Percentiles rank a stretch among this genome's conserved stretches.
These are phyloP conservation scores for Mylabris phalerata DNA, from an alignment of 1,140 invertebrate species.

Conservation along the genomic window DNA sequence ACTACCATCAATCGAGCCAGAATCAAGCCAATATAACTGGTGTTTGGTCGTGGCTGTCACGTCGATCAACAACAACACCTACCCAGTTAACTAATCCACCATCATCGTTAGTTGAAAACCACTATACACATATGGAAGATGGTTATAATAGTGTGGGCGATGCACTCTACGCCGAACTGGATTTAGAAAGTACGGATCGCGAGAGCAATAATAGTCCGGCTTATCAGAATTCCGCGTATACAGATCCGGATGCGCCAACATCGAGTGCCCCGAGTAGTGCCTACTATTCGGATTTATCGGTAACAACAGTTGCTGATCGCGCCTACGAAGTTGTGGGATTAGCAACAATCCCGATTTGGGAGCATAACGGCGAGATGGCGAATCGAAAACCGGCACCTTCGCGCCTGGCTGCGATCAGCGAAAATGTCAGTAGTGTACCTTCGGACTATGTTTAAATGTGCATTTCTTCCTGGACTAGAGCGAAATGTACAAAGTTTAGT, in stretches of 20 bases:
- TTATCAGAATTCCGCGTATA: slow-evolving; percentile 64
- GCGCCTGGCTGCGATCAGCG: slow-evolving; percentile 58
- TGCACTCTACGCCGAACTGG: slow-evolving; percentile 61
- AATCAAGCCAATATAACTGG: slow-evolving; percentile 43
- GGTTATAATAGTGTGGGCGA: slow-evolving; percentile 51
- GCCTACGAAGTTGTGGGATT: slow-evolving; percentile 52
- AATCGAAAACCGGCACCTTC: slow-evolving; percentile 35
- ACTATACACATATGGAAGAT: slow-evolving; percentile 65
- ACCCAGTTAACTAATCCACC: slow-evolving; percentile 44
- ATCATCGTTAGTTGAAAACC: slow-evolving; percentile 54
- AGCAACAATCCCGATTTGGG: slow-evolving; percentile 41
- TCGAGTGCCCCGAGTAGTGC: slow-evolving; percentile 63
- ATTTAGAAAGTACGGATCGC: slow-evolving; percentile 43
- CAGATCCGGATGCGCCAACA: slow-evolving; percentile 55
- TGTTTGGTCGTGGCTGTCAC: slow-evolving; percentile 60
- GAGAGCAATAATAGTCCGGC: slow-evolving; percentile 50
- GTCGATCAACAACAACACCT: slow-evolving; percentile 42
- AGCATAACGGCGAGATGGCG: slow-evolving; percentile 29
- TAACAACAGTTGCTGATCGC: slow-evolving; percentile 46
- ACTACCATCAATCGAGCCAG: slow-evolving; percentile 12
- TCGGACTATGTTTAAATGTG: slow-evolving; percentile 56
- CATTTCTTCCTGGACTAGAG: background rate
- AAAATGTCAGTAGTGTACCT: slow-evolving; percentile 48
- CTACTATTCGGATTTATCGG: slow-evolving; percentile 61
- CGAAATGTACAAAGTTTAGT: too few species aligned